Conservation (phyloP, 2,797 vertebrate species). For the Mormyrops boulengeri region DNA sequence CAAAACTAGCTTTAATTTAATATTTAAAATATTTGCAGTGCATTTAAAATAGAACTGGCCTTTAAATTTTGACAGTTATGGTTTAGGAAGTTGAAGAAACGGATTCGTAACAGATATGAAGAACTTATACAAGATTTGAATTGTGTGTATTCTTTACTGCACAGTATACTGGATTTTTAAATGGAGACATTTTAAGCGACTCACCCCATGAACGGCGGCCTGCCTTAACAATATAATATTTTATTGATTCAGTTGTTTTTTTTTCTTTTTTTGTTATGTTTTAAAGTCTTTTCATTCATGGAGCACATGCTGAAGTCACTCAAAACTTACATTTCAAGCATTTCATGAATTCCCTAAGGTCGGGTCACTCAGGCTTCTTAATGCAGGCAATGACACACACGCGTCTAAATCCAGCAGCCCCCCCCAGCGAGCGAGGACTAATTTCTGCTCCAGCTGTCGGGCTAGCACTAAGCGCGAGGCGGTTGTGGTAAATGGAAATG, state of each 20-base stretch:
- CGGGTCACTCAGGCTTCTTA: slow-evolving; percentile 76
- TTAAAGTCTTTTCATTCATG: slow-evolving; percentile 12
- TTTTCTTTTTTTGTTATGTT: neutral
- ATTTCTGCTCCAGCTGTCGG: slow-evolving; percentile 30
- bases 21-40: neutral
- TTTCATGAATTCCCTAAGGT: slow-evolving; percentile 68
- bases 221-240: neutral
- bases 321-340: slow-evolving; percentile 7
- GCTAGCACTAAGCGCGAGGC: neutral
- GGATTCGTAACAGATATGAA: neutral
- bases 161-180: neutral
- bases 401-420: slow-evolving; percentile 69
- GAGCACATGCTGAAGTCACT: slow-evolving; percentile 5
- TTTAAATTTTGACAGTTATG: neutral
- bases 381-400: slow-evolving; percentile 79
- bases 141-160: too few relatives aligned
- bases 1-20: neutral
- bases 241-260: neutral
- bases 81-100: neutral
- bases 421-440: slow-evolving; percentile 57
- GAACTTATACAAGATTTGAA: neutral
- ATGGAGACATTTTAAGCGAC: neutral
- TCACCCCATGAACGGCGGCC: too few relatives aligned
- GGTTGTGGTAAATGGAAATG: neutral
- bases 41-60: neutral